Percentiles rank a stretch among this genome's conserved stretches.
These are phyloP conservation scores for Mirounga angustirostris DNA, from an alignment of 2,113 vertebrate species.

Conservation along the genomic window DNA sequence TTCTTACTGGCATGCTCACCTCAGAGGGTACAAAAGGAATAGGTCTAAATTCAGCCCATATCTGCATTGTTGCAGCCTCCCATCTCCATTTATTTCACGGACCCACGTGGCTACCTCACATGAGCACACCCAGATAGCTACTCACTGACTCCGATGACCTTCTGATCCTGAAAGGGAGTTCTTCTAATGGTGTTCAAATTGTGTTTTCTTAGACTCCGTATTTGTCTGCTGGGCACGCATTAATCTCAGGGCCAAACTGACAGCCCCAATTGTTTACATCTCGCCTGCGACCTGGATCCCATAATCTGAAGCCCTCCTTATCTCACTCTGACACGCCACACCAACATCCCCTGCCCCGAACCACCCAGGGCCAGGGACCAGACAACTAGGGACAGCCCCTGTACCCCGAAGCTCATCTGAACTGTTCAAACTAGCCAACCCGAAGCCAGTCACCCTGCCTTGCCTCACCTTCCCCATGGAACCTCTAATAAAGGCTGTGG, in stretches of 20 bases:
- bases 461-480: background rate
- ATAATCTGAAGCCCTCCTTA: background rate
- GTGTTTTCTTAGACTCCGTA: background rate
- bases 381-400: background rate
- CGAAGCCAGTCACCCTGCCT: background rate
- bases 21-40: background rate
- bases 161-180: background rate
- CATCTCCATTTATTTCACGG: background rate
- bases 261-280: background rate
- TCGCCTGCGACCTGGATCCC: background rate
- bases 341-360: background rate
- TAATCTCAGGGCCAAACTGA: background rate
- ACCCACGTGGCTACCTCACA: background rate
- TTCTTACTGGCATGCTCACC: background rate
- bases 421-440: background rate
- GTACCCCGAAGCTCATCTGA: background rate
- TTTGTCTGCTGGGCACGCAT: background rate
- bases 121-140: background rate
- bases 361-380: background rate
- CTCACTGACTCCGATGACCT: background rate
- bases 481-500: background rate
- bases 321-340: background rate
- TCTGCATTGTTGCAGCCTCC: background rate
- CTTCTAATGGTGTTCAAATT: background rate
- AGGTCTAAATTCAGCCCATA: background rate